These are phyloP conservation scores for Cottoperca gobio DNA, from an alignment of 2,797 vertebrate genomes.

Conservation along the genomic window DNA sequence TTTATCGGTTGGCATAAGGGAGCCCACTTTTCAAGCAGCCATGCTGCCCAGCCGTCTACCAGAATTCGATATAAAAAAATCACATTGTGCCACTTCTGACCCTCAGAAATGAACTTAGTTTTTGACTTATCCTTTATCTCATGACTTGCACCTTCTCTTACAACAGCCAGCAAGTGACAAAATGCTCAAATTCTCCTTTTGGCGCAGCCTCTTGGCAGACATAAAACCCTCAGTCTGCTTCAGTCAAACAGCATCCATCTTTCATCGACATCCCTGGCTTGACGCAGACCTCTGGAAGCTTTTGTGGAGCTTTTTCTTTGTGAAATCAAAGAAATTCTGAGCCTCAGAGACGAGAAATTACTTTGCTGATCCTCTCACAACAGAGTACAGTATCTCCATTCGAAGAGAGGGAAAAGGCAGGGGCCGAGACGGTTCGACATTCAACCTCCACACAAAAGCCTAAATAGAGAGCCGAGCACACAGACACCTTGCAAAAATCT, in stretches of 20 bases:
- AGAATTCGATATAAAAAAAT: too few relatives aligned
- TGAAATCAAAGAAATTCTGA: slow-evolving; percentile 33
- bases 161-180: neutral
- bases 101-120: neutral
- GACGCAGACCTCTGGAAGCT: neutral
- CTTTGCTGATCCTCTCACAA: slow-evolving; percentile 7
- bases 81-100: too few relatives aligned
- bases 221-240: neutral
- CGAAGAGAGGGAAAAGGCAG: neutral
- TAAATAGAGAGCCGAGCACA: neutral
- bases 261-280: neutral
- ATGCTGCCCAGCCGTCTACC: too few relatives aligned
- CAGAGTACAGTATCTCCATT: slow-evolving; percentile 5
- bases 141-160: neutral
- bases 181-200: slow-evolving; percentile 8
- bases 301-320: neutral
- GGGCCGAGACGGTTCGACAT: neutral
- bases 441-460: neutral
- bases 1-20: too few relatives aligned
- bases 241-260: slow-evolving; percentile 19
- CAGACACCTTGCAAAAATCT: neutral
- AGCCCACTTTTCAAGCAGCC: too few relatives aligned
- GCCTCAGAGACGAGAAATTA: neutral
- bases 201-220: slow-evolving; percentile 1
- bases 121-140: neutral